A percentile compares a stretch with the other conserved stretches of the same genome.
Conservation (phyloP, 2,113 vertebrate genomes). For the Thunnus thynnus region DNA sequence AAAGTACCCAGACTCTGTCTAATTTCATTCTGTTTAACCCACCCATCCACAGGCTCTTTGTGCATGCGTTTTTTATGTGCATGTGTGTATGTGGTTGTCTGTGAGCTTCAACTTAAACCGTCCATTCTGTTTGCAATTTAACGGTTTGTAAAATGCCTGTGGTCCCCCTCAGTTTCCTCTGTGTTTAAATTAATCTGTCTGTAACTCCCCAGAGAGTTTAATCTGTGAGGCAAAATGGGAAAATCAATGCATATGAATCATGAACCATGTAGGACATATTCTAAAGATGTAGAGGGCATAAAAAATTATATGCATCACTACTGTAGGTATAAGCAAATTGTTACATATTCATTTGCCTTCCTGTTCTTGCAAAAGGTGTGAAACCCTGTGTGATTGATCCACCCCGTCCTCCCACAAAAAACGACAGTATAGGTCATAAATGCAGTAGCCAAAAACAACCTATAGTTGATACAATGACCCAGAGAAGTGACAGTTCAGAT, state of each 20-base stretch:
- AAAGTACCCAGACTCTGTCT: slow-evolving; percentile 75
- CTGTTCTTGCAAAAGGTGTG: slow-evolving; percentile 13
- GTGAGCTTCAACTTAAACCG: slow-evolving; percentile 43
- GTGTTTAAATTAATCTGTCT: slow-evolving; percentile 47
- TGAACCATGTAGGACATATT: slow-evolving; percentile 29
- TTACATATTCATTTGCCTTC: slow-evolving; percentile 23
- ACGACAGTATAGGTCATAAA: too few relatives aligned
- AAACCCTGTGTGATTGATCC: slow-evolving; percentile 7
- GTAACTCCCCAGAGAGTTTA: slow-evolving; percentile 22
- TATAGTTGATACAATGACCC: too few relatives aligned
- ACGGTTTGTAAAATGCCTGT: slow-evolving; percentile 48
- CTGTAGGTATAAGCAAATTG: slow-evolving; percentile 6
- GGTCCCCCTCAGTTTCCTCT: slow-evolving; percentile 23
- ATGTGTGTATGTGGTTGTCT: slow-evolving; percentile 20
- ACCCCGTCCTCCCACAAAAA: too few relatives aligned
- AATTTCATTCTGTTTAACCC: slow-evolving; percentile 78
- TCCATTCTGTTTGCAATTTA: slow-evolving; percentile 66
- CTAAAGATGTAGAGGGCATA: slow-evolving; percentile 24
- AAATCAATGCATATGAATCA: slow-evolving; percentile 41
- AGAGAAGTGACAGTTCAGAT: too few relatives aligned
- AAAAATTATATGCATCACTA: slow-evolving; percentile 10
- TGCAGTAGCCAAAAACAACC: too few relatives aligned
- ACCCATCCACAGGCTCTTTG: slow-evolving; percentile 55
- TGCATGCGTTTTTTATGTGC: slow-evolving; percentile 18
- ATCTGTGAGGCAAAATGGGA: slow-evolving; percentile 8